Conservation (phyloP, 2,113 vertebrate genomes). For the Patagioenas fasciata region DNA sequence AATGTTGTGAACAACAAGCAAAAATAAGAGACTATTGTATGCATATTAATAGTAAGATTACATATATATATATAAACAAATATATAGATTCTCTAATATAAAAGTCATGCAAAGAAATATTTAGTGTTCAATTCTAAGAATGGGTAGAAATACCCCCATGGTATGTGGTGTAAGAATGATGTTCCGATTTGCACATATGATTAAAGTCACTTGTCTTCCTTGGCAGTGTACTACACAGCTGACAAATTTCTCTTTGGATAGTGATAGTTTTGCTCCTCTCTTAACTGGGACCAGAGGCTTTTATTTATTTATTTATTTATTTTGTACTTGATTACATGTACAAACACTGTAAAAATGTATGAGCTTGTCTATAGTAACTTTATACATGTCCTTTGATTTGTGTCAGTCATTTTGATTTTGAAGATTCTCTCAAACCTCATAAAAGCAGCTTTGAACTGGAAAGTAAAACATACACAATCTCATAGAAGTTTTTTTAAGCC, state of each 20-base stretch:
- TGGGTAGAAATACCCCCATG: neutral
- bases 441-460: neutral
- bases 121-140: neutral
- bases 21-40: neutral
- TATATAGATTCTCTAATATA: neutral
- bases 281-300: neutral
- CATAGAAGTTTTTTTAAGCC: neutral
- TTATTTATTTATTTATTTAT: neutral
- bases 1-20: neutral
- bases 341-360: neutral
- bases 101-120: neutral
- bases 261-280: neutral
- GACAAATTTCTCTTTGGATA: neutral
- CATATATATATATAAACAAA: no score
- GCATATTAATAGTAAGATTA: no score
- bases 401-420: neutral
- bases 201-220: neutral
- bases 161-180: neutral
- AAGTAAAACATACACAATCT: neutral
- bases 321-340: neutral
- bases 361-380: neutral
- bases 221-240: neutral
- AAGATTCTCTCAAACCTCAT: neutral
- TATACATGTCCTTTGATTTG: neutral
- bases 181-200: neutral